phyloP scores from a whole-genome alignment of 2,113 vertebrate genomes.

The Apeltes quadracus region DNA sequence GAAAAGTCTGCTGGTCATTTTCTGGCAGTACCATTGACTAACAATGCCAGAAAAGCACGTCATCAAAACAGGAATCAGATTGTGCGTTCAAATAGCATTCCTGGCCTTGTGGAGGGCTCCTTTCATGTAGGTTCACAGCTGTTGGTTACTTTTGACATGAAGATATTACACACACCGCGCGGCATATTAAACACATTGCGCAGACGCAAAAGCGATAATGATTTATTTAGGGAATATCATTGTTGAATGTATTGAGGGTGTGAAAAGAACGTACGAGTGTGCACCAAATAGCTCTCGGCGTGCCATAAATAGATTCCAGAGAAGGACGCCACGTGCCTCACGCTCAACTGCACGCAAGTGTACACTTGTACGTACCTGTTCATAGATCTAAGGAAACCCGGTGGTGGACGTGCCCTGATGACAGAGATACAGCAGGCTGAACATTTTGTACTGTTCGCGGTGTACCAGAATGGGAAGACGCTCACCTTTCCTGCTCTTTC shows the following conservation, averaged over 20 bases:
- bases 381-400: background rate
- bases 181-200: background rate
- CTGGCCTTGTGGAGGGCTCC: background rate
- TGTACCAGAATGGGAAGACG: background rate
- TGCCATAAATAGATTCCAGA: conserved; percentile 50
- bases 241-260: background rate
- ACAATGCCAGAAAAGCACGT: conserved; percentile 27
- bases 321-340: background rate
- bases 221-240: background rate
- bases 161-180: background rate
- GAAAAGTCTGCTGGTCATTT: conserved; percentile 17
- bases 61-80: conserved; percentile 5
- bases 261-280: conserved; percentile 11
- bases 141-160: too few relatives aligned
- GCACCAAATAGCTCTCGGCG: conserved; percentile 11
- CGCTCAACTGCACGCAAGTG: background rate
- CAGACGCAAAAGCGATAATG: background rate
- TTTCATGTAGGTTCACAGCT: background rate
- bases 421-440: background rate
- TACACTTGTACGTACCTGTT: background rate
- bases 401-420: background rate
- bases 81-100: background rate
- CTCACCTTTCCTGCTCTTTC: background rate
- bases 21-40: conserved; percentile 1
- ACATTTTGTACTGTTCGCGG: background rate